Conservation (phyloP, 2,113 vertebrate species). For the Grantiella picta region DNA sequence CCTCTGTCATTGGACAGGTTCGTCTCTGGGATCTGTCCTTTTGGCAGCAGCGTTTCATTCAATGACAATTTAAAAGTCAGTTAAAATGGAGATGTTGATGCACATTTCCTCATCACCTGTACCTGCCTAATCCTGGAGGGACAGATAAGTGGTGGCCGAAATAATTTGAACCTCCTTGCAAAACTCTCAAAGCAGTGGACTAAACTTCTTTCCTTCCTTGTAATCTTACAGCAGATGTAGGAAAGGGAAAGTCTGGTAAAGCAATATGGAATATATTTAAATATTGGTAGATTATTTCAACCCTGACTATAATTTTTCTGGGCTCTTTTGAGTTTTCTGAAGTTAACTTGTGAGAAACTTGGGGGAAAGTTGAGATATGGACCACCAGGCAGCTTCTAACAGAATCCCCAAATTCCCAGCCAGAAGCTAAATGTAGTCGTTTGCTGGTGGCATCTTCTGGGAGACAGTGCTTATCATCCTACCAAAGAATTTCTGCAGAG, state of each 20-base stretch:
- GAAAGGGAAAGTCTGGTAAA: neutral
- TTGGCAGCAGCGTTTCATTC: neutral
- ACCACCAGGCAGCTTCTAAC: neutral
- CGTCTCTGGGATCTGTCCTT: neutral
- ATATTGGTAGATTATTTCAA: neutral
- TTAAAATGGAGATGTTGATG: neutral
- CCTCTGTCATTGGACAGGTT: neutral
- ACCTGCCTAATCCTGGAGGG: neutral
- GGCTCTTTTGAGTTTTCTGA: neutral
- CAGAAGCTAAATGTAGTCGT: neutral
- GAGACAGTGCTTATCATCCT: neutral
- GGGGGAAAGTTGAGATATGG: neutral
- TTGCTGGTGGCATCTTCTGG: neutral
- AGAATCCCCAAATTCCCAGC: neutral
- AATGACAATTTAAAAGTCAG: neutral
- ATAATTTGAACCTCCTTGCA: neutral
- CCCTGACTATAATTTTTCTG: neutral
- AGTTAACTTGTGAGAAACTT: neutral
- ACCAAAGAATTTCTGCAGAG: neutral
- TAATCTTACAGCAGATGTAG: neutral
- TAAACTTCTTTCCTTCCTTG: neutral
- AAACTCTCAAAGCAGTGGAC: neutral
- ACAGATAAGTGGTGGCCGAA: neutral
- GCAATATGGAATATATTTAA: neutral
- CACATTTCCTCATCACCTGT: neutral